Conservation (phyloP, 2,888 invertebrate species). For the Ganaspis brasiliensis region DNA sequence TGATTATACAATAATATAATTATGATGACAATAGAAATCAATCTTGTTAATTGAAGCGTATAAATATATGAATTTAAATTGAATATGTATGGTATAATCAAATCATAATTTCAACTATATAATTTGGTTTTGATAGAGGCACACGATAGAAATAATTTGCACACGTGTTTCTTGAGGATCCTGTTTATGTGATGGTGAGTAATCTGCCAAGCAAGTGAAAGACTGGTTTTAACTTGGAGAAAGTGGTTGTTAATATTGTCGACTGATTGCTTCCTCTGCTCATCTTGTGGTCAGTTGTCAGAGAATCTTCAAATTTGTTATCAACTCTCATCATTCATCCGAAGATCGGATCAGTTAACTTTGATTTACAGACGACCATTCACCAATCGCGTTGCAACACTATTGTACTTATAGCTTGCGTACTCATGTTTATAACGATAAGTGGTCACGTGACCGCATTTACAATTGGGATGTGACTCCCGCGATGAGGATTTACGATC, state of each 20-base stretch:
- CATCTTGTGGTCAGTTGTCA: conserved; percentile 47
- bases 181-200: conserved; percentile 33
- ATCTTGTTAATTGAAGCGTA: conserved; percentile 1
- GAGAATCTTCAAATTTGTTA: conserved; percentile 21
- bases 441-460: conserved; percentile 16
- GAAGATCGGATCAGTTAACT: conserved; percentile 9
- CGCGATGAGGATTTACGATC: conserved; percentile 30
- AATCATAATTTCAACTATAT: conserved; percentile 3
- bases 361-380: conserved; percentile 24
- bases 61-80: not conserved
- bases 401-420: conserved; percentile 6
- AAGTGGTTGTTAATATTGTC: conserved; percentile 55
- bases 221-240: conserved; percentile 53
- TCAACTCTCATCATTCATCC: not conserved
- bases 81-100: conserved; percentile 23
- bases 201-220: conserved; percentile 49
- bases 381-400: not conserved
- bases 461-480: conserved; percentile 28
- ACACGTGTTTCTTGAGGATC: not conserved
- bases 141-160: conserved; percentile 7
- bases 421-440: conserved; percentile 28
- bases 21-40: conserved; percentile 20
- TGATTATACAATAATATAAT: conserved; percentile 26
- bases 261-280: conserved; percentile 55
- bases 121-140: not conserved